Conservation (phyloP, 2,888 invertebrate species). For the Epirrhoe alternata region DNA sequence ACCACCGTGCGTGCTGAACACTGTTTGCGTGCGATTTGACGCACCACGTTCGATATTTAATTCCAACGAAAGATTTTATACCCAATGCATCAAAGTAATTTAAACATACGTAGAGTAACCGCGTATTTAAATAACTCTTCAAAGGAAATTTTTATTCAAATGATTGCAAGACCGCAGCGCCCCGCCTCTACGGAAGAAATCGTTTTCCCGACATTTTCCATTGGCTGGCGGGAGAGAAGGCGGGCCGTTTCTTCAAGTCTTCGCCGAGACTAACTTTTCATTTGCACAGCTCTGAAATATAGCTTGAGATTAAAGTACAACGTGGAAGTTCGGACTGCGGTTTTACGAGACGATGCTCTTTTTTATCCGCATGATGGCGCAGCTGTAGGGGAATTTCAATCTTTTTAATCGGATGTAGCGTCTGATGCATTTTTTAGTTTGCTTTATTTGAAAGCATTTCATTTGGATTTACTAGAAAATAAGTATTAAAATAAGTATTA, state of each 20-base stretch:
- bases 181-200: conserved; percentile 81
- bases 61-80: background rate
- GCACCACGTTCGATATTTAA: conserved; percentile 2
- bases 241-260: conserved; percentile 76
- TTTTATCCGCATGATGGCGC: conserved; percentile 54
- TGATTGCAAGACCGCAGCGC: conserved; percentile 78
- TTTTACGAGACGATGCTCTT: conserved; percentile 65
- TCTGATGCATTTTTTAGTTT: conserved; percentile 8
- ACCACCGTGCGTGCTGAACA: conserved; percentile 61
- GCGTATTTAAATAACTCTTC: conserved; percentile 80
- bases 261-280: conserved; percentile 80
- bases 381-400: conserved; percentile 58
- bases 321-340: conserved; percentile 76
- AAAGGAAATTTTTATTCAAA: conserved; percentile 80
- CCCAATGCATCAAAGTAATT: conserved; percentile 35
- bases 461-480: background rate
- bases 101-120: conserved; percentile 52
- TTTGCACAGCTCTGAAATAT: conserved; percentile 83
- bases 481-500: no score
- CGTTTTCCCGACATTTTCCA: conserved; percentile 81
- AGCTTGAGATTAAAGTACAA: conserved; percentile 78
- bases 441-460: background rate
- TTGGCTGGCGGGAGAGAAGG: conserved; percentile 77
- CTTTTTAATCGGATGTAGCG: conserved; percentile 39
- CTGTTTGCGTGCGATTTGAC: conserved; percentile 59